A percentile compares a stretch with the other conserved stretches of the same genome.
Conservation (phyloP, 2,888 invertebrate species). For the Eupithecia centaureata region DNA sequence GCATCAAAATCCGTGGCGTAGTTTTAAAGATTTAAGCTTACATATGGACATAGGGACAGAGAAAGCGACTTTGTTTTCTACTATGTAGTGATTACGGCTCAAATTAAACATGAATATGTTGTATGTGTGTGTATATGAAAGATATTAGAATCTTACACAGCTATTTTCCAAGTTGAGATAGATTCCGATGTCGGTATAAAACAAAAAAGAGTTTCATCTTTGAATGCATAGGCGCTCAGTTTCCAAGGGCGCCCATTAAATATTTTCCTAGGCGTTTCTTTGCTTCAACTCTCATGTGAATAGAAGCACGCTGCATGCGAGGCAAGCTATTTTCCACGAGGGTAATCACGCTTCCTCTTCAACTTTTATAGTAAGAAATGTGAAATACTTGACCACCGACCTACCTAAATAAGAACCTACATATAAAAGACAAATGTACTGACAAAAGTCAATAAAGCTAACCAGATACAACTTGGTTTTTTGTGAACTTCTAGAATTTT, state of each 20-base stretch:
- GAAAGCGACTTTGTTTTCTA: too few species aligned
- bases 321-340: conserved; percentile 19
- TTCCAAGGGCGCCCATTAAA: conserved; percentile 40
- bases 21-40: too few species aligned
- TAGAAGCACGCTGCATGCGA: conserved; percentile 31
- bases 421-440: background rate
- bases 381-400: background rate
- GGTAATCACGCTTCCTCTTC: background rate
- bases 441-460: background rate
- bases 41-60: too few species aligned
- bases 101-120: background rate
- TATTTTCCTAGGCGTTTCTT: conserved; percentile 16
- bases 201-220: conserved; percentile 13
- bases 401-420: background rate
- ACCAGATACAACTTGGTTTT: too few species aligned
- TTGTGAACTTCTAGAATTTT: too few species aligned
- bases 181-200: background rate
- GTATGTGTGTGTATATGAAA: too few species aligned
- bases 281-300: conserved; percentile 28
- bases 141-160: too few species aligned
- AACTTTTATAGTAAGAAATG: background rate
- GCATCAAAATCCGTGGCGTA: background rate
- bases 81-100: background rate
- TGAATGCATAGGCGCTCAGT: conserved; percentile 36
- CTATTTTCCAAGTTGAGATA: background rate